Base-by-base conservation (phyloP, 37 sponge, comb jelly and placozoan species). In the Amphimedon queenslandica region DNA sequence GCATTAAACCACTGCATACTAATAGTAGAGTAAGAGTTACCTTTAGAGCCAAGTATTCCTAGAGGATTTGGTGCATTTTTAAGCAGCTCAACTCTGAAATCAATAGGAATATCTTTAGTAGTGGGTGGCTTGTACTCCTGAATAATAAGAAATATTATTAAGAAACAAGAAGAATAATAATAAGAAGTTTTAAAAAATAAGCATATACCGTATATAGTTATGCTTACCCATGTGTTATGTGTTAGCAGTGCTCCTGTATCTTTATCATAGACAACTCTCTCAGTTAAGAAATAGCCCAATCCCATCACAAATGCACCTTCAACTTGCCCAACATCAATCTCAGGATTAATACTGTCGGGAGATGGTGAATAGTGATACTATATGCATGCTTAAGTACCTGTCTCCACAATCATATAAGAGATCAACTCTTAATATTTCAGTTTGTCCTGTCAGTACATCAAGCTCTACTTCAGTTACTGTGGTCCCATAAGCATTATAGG, bases 11-110 rank as follows among this genome's bases (percentile, higher is more conserved):
- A n/a, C 8, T 47, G 13, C 51, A 47, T 13, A 47, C 13, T 13
- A 18, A 13, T 13, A 18, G 51, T 13, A 47, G 51, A 18, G 13
- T 47, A 47, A 47, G 8, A 47, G 30, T 20, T 55, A 86, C 92
- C 87, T 77, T 91, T 91, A 27, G 87, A 82, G 6, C 83, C 66
- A 42, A 86, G 77, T n/a, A 86, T 42, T 0, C 82, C 82, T 32
- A 90, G 25, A n/a, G 91, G 91, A 55, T 90, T 90, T 16, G 91
- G 86, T 27, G 91, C 86, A 74, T 90, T 57, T 53, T 85, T 85
- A 41, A 90, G 64, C 37, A 90, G 47, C 4, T 72, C 73, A 18
- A 90, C 82, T 67, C 91, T 60, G 43, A 85, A 85, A 47, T 88
- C 88, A 70, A 86, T 78, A 5, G 78, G 78, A 39, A 77, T 77